phyloP scores from a whole-genome alignment of 2,797 vertebrate species.

The Lerista edwardsae region DNA sequence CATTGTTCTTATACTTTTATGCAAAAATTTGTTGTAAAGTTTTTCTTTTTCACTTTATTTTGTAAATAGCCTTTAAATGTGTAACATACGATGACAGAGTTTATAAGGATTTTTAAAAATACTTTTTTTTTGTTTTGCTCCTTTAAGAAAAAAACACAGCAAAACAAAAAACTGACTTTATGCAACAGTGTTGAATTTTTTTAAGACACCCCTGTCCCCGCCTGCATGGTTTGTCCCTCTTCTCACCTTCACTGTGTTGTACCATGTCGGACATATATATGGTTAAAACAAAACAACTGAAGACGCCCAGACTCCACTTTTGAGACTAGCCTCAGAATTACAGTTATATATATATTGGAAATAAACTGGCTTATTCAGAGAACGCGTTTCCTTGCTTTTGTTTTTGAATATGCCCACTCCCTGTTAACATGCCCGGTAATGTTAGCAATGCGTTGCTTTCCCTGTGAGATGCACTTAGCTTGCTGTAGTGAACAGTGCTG shows the following conservation, averaged over 20 bases:
- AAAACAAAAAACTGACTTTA: slow-evolving; percentile 43
- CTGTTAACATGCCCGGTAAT: neutral
- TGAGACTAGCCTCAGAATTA: slow-evolving; percentile 53
- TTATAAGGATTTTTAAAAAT: slow-evolving; percentile 81
- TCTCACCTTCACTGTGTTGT: slow-evolving; percentile 20
- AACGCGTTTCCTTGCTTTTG: neutral
- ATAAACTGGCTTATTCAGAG: slow-evolving; percentile 73
- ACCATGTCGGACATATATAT: neutral
- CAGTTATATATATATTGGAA: slow-evolving; percentile 75
- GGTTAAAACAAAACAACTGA: slow-evolving; percentile 5
- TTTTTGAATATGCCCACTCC: neutral
- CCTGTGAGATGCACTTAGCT: neutral
- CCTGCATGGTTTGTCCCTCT: slow-evolving; percentile 40
- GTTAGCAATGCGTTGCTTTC: neutral
- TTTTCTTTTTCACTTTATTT: slow-evolving; percentile 63
- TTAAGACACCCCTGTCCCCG: slow-evolving; percentile 59
- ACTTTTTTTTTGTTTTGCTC: slow-evolving; percentile 75
- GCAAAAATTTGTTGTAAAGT: slow-evolving; percentile 80
- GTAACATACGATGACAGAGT: slow-evolving; percentile 90
- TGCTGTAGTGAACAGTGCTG: no score
- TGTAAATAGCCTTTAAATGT: slow-evolving; percentile 88
- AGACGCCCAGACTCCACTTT: slow-evolving; percentile 46
- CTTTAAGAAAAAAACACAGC: slow-evolving; percentile 54
- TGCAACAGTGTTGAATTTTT: slow-evolving; percentile 78
- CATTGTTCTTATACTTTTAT: slow-evolving; percentile 66